Percentiles rank a stretch among this genome's conserved stretches.
phyloP scores from a whole-genome alignment of 2,797 vertebrate genomes.

The Danio kyathit region DNA sequence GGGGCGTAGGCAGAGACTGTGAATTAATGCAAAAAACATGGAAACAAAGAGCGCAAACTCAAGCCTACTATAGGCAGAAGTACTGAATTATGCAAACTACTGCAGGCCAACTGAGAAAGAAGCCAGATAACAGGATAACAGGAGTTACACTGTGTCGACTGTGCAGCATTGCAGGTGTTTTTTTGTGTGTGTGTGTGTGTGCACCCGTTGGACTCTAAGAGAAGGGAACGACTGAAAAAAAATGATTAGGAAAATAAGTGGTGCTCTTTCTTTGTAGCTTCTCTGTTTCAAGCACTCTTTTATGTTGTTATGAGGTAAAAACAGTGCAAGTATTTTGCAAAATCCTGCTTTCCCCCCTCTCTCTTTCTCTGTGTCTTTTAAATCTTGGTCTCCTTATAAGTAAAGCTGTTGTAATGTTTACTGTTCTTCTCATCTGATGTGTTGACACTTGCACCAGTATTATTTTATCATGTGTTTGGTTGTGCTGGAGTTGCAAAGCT shows the following conservation, averaged over 20 bases:
- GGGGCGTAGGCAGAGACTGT: slow-evolving; percentile 24
- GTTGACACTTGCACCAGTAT: slow-evolving; percentile 36
- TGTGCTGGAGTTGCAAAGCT: neutral
- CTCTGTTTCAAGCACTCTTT: slow-evolving; percentile 3
- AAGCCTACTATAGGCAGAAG: slow-evolving; percentile 43
- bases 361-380: too few species aligned
- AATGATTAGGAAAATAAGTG: slow-evolving; percentile 35
- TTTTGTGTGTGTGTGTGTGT: slow-evolving; percentile 2
- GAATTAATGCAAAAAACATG: slow-evolving; percentile 45
- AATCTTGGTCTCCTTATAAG: slow-evolving; percentile 13
- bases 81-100: slow-evolving; percentile 60
- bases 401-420: slow-evolving; percentile 42
- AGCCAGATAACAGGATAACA: slow-evolving; percentile 40
- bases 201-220: slow-evolving; percentile 34
- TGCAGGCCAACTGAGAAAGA: slow-evolving; percentile 48
- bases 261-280: slow-evolving; percentile 18
- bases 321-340: neutral
- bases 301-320: slow-evolving; percentile 23
- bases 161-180: slow-evolving; percentile 48
- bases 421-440: slow-evolving; percentile 37
- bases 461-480: slow-evolving; percentile 33
- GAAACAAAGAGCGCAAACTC: slow-evolving; percentile 42
- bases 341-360: neutral
- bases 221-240: slow-evolving; percentile 23
- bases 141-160: slow-evolving; percentile 26